These are phyloP conservation scores for Merops nubicus DNA, from an alignment of 2,113 vertebrate genomes.

Conservation along the genomic window DNA sequence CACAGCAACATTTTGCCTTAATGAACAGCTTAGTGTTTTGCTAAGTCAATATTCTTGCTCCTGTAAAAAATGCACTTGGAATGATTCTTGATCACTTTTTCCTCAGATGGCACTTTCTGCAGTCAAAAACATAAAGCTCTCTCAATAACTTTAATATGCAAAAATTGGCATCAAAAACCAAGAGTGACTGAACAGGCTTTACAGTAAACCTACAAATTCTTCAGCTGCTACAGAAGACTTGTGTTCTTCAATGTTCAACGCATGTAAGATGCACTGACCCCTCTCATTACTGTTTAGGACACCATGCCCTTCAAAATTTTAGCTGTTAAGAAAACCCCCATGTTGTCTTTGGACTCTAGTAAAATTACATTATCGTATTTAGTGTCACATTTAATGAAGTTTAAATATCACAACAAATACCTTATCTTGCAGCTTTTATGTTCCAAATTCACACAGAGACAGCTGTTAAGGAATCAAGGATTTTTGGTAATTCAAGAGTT, in stretches of 20 bases:
- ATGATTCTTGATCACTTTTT: not conserved
- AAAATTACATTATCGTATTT: not conserved
- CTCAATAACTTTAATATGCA: not conserved
- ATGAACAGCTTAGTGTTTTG: not conserved
- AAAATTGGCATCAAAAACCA: not conserved
- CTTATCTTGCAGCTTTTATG: not conserved
- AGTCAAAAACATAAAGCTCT: not conserved
- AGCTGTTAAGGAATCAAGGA: not conserved
- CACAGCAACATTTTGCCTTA: not conserved
- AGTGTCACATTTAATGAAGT: not conserved
- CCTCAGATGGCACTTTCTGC: not conserved
- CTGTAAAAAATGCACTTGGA: not conserved
- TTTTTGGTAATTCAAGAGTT: not conserved
- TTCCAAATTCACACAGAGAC: not conserved
- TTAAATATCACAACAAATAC: not conserved
- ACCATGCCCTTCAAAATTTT: not conserved
- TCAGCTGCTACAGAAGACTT: not conserved
- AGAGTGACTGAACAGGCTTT: not conserved
- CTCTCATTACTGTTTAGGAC: not conserved
- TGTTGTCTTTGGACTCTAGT: not conserved
- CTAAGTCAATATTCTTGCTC: not conserved
- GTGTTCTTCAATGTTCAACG: not conserved
- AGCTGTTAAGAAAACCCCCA: not conserved
- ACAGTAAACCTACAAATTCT: not conserved
- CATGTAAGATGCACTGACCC: rapidly evolving